Conservation (phyloP, 2,113 vertebrate genomes). For the Gopherus evgoodei region DNA sequence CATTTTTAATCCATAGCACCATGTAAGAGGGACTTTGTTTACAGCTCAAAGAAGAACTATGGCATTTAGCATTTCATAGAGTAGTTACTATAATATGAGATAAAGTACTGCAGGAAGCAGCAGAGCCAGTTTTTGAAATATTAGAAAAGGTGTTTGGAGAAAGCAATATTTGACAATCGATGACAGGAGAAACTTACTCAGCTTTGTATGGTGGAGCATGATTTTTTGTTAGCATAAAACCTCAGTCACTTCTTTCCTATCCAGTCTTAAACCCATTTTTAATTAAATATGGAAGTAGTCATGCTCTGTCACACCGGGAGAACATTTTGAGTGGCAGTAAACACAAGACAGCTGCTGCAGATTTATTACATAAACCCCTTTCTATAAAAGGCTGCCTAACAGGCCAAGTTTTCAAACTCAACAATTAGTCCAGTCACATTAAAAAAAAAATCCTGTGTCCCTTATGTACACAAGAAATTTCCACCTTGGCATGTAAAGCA, state of each 20-base stretch:
- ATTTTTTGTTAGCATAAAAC: background rate
- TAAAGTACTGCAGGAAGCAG: conserved; percentile 53
- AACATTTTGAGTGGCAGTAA: conserved; percentile 1
- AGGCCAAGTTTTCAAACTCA: conserved; percentile 39
- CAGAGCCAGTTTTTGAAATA: conserved; percentile 20
- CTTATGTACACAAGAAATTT: background rate
- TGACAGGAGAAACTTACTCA: background rate
- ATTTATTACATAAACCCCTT: conserved; percentile 38
- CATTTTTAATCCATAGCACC: conserved; percentile 66
- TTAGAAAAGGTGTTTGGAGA: background rate
- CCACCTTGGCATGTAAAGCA: background rate
- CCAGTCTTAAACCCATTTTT: background rate
- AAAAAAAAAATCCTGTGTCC: background rate
- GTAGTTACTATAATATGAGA: conserved; percentile 49
- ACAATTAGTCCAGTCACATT: background rate
- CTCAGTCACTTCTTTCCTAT: background rate
- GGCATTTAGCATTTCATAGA: conserved; percentile 59
- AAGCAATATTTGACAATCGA: conserved; percentile 13
- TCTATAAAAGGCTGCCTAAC: conserved; percentile 5
- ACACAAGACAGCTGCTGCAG: conserved; percentile 27
- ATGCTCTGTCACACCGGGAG: conserved; percentile 7
- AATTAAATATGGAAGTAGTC: background rate
- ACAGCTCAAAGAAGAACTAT: conserved; percentile 44
- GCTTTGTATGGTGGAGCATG: background rate
- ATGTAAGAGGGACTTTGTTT: conserved; percentile 18